Evolutionary conservation across 2,797 vertebrate genomes (phyloP).

Genomic region (Corythornis leucogaster): DNA sequence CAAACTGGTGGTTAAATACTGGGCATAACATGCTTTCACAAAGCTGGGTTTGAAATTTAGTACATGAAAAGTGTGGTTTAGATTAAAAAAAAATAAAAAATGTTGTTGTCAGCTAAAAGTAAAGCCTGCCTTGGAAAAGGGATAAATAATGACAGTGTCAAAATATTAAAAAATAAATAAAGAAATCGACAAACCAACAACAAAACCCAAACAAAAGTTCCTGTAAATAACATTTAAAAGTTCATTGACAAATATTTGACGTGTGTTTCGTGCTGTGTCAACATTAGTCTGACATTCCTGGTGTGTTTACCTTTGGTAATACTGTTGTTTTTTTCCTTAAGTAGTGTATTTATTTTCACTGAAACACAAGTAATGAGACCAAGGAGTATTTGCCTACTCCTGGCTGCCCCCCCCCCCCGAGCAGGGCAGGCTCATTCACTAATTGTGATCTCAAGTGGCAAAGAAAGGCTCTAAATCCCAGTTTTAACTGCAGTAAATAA

Average conservation of each 20-base stretch:
- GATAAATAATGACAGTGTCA: constrained; percentile 30
- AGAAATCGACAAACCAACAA: background rate
- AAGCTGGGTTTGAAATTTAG: background rate
- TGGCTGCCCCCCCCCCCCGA: accelerated
- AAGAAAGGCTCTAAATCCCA: background rate
- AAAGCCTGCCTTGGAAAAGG: background rate
- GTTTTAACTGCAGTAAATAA: constrained; percentile 2
- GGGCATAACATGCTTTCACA: constrained; percentile 24
- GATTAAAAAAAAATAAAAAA: background rate
- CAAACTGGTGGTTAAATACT: constrained; percentile 12
- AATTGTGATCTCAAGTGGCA: background rate
- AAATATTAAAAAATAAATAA: background rate
- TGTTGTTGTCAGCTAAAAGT: background rate
- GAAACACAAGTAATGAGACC: background rate
- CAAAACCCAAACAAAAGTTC: background rate
- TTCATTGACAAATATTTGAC: constrained; percentile 44
- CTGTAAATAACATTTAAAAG: constrained; percentile 13
- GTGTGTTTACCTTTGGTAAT: constrained; percentile 39
- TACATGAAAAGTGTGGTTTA: background rate
- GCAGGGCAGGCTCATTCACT: background rate
- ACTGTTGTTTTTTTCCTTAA: background rate
- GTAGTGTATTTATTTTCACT: constrained; percentile 47
- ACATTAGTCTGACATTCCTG: background rate
- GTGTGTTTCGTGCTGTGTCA: constrained; percentile 39
- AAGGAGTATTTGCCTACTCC: background rate